These are phyloP conservation scores for Ceratitis capitata DNA, from an alignment of 1,140 invertebrate genomes.

Conservation along the genomic window DNA sequence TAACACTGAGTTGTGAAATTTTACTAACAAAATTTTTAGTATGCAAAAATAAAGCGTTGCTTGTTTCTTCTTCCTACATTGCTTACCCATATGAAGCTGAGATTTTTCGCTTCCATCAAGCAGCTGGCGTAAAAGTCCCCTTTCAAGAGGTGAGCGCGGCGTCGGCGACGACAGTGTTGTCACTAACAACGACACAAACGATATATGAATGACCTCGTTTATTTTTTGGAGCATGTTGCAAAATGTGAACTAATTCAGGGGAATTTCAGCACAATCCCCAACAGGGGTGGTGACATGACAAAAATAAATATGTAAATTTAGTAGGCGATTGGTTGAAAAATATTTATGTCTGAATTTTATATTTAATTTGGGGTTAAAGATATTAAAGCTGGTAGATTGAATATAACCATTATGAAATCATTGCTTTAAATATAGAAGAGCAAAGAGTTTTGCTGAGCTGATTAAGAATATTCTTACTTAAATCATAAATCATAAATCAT, in stretches of 20 bases:
- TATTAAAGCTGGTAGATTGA: too few relatives aligned
- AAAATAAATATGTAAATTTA: too few relatives aligned
- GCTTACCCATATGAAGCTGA: background rate
- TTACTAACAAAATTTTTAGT: background rate
- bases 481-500: too few relatives aligned
- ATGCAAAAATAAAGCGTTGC: background rate
- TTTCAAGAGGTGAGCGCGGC: too few relatives aligned
- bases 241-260: background rate
- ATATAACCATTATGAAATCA: too few relatives aligned
- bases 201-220: background rate
- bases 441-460: too few relatives aligned
- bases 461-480: too few relatives aligned
- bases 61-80: background rate
- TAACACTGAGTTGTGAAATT: background rate
- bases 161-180: background rate
- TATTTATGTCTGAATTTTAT: too few relatives aligned
- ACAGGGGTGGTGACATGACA: too few relatives aligned
- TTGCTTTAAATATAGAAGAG: too few relatives aligned
- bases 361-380: too few relatives aligned
- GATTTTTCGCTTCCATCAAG: background rate
- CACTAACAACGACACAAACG: background rate
- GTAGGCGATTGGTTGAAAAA: too few relatives aligned
- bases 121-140: background rate
- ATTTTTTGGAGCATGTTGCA: background rate
- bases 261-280: background rate